Evolutionary conservation across 2,797 vertebrate species (phyloP), one percentile per base, ranked within the genome.

Genomic region (Varecia variegata): DNA sequence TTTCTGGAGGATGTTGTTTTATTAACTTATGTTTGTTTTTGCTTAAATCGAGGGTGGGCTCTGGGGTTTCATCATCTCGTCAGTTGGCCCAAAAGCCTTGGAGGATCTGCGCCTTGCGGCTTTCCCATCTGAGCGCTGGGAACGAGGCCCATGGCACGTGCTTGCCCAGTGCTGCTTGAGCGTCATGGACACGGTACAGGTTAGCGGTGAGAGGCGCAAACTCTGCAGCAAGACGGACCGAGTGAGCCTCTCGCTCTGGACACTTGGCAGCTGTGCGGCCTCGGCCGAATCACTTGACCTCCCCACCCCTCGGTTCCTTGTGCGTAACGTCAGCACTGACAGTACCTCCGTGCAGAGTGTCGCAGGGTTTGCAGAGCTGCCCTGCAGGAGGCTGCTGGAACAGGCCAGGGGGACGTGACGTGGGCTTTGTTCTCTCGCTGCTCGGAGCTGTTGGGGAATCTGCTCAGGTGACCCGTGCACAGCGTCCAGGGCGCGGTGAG

Each of bases 311-410:
- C 76, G 17, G 23, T 18, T 77, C 71, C 60, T 56, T 8, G 12
- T 35, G 7, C 25, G 45, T 45, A 40, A 27, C 0, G 10, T 27
- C 58, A 43, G 17, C 2, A 13, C 62, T 20, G 5, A 5, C 14
- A 18, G 32, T 1, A 17, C 20, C 52, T 9, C 21, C 40, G 14
- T 10, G 3, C 0, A 40, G 58, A 40, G 58, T 5, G 52, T 5
- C 45, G 7, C 3, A 62, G 60, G 54, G 35, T 35, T 4, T 62
- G 17, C n/a, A 60, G 52, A 27, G 60, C 79, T 5, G 1, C 56
- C 43, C 50, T 3, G 0, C 0, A 3, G 0, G 1, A 2, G 50
- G 74, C 18, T 18, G 0, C 21, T 17, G 4, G 54, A n/a, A 58
- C 7, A 76, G 45, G 62, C 40, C 30, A 68, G 3, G 5, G 23